Base-by-base conservation (phyloP, 1,140 invertebrate genomes). In the Tetramorium parvispinum region DNA sequence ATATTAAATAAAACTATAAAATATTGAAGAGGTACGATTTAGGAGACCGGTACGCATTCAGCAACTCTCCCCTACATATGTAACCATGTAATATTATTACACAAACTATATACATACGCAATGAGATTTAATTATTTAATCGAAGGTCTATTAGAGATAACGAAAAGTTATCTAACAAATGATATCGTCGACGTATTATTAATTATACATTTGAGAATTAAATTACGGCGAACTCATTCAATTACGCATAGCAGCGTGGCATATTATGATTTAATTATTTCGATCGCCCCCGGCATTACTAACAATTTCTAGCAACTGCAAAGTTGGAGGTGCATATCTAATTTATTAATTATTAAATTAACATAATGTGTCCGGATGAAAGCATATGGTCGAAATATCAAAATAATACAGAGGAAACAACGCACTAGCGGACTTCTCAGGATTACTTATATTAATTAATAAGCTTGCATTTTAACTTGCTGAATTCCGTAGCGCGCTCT, bases 401-500 rank as follows among this genome's bases (percentile, higher is more conserved):
- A 18, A 68, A 68, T 55, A 21, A 66, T 3, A 66, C 40, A 1
- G 13, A 49, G 40, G 6, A 32, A 21, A 63, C 24, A 53, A 24
- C 32, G 32, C 43, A 27, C 27, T n/a, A 37, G 46, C 8, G n/a
- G 0, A 2, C 13, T 43, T 13, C 18, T 49, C 40, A 8, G 13
- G 8, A 61, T 73, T 73, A 83, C 40, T 83, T 73, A 49, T 13
- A 61, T 83, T 83, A 73, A 83, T 73, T 75, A 73, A 59, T 55
- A 81, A 70, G 11, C 46, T 53, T 37, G 21, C 37, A 24, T 49
- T 70, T 55, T 66, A 18, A 79, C 43, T 37, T 24, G 18, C 7
- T 27, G n/a, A 55, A 11, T 43, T 43, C n/a, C 63, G 32, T 51
- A 8, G 8, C 21, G n/a, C 40, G 13, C n/a, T 70, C 21, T 70